Percentiles rank a stretch among this genome's conserved stretches.
Conservation (phyloP, 2,888 invertebrate genomes). For the Drosophila nigritarsus region DNA sequence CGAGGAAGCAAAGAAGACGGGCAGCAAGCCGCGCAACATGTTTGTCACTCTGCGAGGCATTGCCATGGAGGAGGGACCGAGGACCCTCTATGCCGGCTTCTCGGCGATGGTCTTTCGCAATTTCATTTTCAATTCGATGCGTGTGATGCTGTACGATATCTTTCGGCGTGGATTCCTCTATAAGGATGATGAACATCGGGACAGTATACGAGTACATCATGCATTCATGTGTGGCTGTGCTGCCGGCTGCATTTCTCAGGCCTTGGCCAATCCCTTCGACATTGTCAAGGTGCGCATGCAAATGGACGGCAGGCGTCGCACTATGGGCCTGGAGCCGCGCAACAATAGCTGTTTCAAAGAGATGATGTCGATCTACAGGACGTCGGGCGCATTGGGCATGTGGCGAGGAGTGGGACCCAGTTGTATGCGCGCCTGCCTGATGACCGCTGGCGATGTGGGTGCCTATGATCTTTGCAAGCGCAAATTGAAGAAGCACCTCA, state of each 20-base stretch:
- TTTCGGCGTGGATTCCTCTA: constrained; percentile 42
- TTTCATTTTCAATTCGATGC: constrained; percentile 61
- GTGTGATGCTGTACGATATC: constrained; percentile 58
- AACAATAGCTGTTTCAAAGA: constrained; percentile 15
- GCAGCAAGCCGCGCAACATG: constrained; percentile 21
- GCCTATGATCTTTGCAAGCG: constrained; percentile 64
- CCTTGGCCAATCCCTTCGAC: constrained; percentile 57
- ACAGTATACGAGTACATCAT: constrained; percentile 19
- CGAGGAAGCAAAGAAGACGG: constrained; percentile 38
- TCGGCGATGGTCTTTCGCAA: constrained; percentile 55
- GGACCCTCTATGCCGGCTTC: constrained; percentile 50
- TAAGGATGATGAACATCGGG: constrained; percentile 12
- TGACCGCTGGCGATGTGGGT: constrained; percentile 63
- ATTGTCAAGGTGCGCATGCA: constrained; percentile 59
- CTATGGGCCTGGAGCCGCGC: constrained; percentile 40
- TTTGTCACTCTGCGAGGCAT: constrained; percentile 30
- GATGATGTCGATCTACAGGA: constrained; percentile 14
- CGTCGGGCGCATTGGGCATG: constrained; percentile 35
- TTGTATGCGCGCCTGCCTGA: constrained; percentile 57
- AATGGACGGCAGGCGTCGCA: constrained; percentile 45
- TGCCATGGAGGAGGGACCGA: constrained; percentile 33
- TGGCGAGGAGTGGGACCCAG: constrained; percentile 53
- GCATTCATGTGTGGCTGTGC: constrained; percentile 47
- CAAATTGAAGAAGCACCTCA: constrained; percentile 23
- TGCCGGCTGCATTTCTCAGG: constrained; percentile 60